These are phyloP conservation scores for Tachysurus fulvidraco DNA, from an alignment of 2,113 vertebrate genomes.

Conservation along the genomic window DNA sequence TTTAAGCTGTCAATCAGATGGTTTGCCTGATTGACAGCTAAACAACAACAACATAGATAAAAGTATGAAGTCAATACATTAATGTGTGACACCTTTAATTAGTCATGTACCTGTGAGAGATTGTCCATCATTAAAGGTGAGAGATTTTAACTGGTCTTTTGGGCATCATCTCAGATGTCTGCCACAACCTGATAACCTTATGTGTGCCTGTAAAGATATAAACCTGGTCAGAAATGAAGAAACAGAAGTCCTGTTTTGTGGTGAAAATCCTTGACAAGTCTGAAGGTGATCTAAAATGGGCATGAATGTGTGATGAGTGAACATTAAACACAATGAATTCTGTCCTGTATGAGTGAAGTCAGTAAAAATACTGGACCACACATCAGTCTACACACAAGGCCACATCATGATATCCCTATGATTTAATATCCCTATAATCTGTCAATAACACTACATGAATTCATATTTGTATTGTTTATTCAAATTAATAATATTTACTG, in stretches of 20 bases:
- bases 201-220: neutral
- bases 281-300: neutral
- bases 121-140: conserved; percentile 20
- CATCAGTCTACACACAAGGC: neutral
- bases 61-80: neutral
- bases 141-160: neutral
- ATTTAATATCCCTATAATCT: no score
- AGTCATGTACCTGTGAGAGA: conserved; percentile 4
- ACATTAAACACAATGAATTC: neutral
- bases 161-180: neutral
- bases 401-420: neutral
- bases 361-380: neutral
- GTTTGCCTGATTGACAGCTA: no score
- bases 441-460: neutral
- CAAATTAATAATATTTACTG: neutral
- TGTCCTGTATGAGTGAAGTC: neutral
- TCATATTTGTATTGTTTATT: neutral
- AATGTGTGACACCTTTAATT: neutral
- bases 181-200: neutral
- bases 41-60: neutral
- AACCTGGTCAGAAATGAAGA: neutral
- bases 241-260: neutral
- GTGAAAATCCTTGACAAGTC: neutral
- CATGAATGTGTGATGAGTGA: neutral
- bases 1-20: neutral